phyloP scores from a whole-genome alignment of 2,113 vertebrate species.

The Pelusios castaneus region DNA sequence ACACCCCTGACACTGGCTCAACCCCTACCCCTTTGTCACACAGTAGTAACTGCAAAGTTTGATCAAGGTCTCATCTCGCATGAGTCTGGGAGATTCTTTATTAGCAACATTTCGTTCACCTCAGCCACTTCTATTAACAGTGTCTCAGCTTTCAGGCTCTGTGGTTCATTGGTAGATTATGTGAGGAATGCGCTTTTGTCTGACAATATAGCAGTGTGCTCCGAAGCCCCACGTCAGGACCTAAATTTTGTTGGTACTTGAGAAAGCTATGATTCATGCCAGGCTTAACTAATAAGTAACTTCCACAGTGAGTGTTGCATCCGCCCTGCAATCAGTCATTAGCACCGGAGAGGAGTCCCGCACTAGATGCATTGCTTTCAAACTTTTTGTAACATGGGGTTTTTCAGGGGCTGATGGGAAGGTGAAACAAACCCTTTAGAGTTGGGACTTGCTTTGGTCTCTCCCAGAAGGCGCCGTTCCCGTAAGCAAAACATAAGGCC shows the following conservation, averaged over 20 bases:
- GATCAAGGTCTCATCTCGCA: rapidly evolving
- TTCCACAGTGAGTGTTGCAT: not conserved
- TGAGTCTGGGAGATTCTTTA: rapidly evolving
- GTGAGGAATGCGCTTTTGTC: not conserved
- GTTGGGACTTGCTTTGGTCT: not conserved
- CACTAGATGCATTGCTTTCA: not conserved
- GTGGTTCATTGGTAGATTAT: not conserved
- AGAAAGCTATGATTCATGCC: not conserved
- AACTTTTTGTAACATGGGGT: not conserved
- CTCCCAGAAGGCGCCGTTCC: not conserved
- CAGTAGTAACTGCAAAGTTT: rapidly evolving
- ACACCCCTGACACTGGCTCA: not conserved
- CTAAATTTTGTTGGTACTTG: not conserved
- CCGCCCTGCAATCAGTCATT: not conserved
- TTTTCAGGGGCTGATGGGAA: not conserved
- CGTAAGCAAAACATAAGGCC: not conserved
- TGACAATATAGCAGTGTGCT: rapidly evolving
- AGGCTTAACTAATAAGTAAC: not conserved
- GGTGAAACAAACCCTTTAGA: not conserved
- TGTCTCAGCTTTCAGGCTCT: rapidly evolving
- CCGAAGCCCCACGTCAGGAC: rapidly evolving
- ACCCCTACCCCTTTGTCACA: not conserved
- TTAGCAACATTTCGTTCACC: not conserved
- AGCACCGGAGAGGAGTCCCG: not conserved
- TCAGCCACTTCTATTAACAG: not conserved